phyloP scores from a whole-genome alignment of 1,140 invertebrate species.

The Platyura marginata region DNA sequence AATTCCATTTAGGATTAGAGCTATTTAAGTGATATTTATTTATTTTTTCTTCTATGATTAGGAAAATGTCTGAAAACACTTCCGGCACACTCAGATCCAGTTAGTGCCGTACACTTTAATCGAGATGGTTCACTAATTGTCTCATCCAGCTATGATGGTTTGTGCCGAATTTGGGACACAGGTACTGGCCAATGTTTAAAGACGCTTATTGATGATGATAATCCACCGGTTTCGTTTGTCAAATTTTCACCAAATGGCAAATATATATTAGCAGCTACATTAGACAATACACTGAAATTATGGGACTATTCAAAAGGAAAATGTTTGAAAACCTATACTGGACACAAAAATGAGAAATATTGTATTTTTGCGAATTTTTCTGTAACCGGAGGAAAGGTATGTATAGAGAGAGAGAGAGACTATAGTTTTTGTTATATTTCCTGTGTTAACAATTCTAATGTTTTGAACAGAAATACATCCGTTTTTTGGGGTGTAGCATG shows the following conservation, averaged over 20 bases:
- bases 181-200: constrained; percentile 98
- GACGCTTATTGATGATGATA: constrained; percentile 90
- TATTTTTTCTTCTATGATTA: constrained; percentile 11
- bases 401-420: too few relatives aligned
- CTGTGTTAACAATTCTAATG: neutral
- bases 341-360: constrained; percentile 98
- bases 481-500: too few relatives aligned
- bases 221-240: constrained; percentile 98
- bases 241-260: constrained; percentile 99
- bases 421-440: too few relatives aligned
- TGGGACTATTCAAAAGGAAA: constrained; percentile 99
- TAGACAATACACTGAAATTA: constrained; percentile 95
- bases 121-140: constrained; percentile 96
- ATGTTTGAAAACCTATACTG: constrained; percentile 94
- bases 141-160: constrained; percentile 96
- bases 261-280: constrained; percentile 93
- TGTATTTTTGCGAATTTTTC: constrained; percentile 99
- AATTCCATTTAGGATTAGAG: too few relatives aligned
- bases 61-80: constrained; percentile 93
- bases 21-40: neutral
- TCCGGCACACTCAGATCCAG: constrained; percentile 98
- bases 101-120: constrained; percentile 96
- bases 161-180: constrained; percentile 99
- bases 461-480: too few relatives aligned
- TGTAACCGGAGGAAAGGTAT: constrained; percentile 95